Evolutionary conservation across 2,797 vertebrate species (phyloP), one percentile per base, ranked within the genome.

Genomic region (Tarsius wallacei): DNA sequence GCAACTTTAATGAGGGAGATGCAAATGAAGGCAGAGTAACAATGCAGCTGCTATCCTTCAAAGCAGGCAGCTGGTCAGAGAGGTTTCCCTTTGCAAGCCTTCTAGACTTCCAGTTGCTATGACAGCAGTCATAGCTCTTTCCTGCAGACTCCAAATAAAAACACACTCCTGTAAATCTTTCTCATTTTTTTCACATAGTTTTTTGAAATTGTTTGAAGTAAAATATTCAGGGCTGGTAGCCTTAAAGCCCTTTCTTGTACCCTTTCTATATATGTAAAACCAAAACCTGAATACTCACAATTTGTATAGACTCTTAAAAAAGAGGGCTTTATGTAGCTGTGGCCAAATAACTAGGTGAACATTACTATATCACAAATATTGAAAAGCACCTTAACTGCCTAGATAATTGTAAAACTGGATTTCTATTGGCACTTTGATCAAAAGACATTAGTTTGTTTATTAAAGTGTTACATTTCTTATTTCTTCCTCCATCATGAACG

Each of bases 31-130:
- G 0, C 36, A 74, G 77, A 36, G 24, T 80, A 57, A 36, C 0
- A 1, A 22, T 86, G 51, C 74, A 91, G 92, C 86, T 93, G 57
- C 70, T 63, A 55, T 57, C 89, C 90, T 0, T 86, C 53, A 6
- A 53, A 57, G 59, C n/a, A 78, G 73, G 70, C 78, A 85, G 6
- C 87, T 97, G 70, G 51, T 89, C 66, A 0, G 5, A 86, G 16
- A 28, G 5, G 26, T 74, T 97, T 97, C 64, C 68, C 94, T 95
- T 88, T 90, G 87, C 55, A 81, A 97, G 70, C 6, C 49, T 21
- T 76, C 78, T 73, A 81, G 81, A 76, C 77, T 51, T 83, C 74
- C 49, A 16, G 97, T 98, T 98, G 97, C 98, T 94, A 97, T 96
- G 94, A 78, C 86, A 98, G 86, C 97, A 93, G 63, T 42, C 84